Conservation (phyloP, 1,140 invertebrate genomes). For the Drosophila bipectinata region DNA sequence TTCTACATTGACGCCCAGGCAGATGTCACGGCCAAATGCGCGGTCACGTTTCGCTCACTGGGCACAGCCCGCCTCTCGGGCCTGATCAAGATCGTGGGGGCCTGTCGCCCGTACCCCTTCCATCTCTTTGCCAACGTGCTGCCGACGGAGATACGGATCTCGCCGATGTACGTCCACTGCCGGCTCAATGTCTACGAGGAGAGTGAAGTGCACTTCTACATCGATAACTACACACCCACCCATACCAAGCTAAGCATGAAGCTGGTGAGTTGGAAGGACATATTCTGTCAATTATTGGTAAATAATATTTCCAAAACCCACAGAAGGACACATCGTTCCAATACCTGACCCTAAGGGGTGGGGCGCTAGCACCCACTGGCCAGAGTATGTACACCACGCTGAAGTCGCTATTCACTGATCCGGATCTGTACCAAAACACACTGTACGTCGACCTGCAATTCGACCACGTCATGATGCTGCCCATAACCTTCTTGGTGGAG, state of each 20-base stretch:
- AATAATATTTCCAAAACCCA: background rate
- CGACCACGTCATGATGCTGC: slow-evolving; percentile 58
- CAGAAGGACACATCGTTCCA: slow-evolving; percentile 51
- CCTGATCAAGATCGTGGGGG: slow-evolving; percentile 62
- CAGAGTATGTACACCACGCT: slow-evolving; percentile 73
- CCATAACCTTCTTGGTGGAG: slow-evolving; percentile 65
- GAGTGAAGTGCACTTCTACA: slow-evolving; percentile 55
- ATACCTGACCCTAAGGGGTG: slow-evolving; percentile 51
- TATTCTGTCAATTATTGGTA: background rate
- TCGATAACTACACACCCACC: slow-evolving; percentile 72
- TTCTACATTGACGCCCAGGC: slow-evolving; percentile 49
- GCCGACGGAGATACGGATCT: slow-evolving; percentile 54
- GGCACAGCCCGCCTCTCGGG: slow-evolving; percentile 56
- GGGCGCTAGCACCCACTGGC: slow-evolving; percentile 47
- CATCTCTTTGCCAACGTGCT: slow-evolving; percentile 57
- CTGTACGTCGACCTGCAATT: slow-evolving; percentile 61
- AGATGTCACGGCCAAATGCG: slow-evolving; percentile 36
- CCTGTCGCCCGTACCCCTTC: slow-evolving; percentile 50
- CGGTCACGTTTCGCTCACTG: slow-evolving; percentile 51
- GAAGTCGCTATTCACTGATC: slow-evolving; percentile 58
- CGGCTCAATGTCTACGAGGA: slow-evolving; percentile 53
- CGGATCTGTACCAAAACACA: slow-evolving; percentile 68
- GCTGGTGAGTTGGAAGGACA: slow-evolving; percentile 50
- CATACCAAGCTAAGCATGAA: slow-evolving; percentile 56
- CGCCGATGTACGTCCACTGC: slow-evolving; percentile 28